A percentile compares a stretch with the other conserved stretches of the same genome.
Conservation (phyloP, 1,140 invertebrate genomes). For the Lucilia cuprina region DNA sequence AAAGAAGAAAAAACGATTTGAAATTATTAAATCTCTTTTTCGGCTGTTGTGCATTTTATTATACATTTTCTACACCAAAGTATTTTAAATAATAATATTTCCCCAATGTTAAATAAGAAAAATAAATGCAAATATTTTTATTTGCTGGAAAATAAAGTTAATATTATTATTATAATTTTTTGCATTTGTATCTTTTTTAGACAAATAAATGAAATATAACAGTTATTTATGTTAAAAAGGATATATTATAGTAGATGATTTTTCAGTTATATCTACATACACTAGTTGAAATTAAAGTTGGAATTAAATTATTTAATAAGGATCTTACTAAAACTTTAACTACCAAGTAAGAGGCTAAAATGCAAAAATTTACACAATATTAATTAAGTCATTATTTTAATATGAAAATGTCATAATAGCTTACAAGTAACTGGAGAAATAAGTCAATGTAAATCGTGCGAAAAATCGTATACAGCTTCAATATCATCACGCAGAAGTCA, state of each 20-base stretch:
- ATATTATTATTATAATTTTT: background rate
- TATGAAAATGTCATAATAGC: too few species aligned
- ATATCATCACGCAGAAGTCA: too few species aligned
- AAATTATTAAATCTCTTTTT: background rate
- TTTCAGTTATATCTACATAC: background rate
- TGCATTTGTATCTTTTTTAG: background rate
- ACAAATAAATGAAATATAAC: background rate
- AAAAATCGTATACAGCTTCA: too few species aligned
- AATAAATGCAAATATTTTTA: constrained; percentile 7
- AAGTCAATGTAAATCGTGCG: too few species aligned
- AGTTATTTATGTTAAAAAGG: background rate
- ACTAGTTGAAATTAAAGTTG: background rate
- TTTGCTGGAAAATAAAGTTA: background rate
- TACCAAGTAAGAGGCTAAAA: too few species aligned
- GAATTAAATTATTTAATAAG: too few species aligned
- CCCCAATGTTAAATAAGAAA: constrained; percentile 11
- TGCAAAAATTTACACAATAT: too few species aligned
- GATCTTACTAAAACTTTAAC: too few species aligned
- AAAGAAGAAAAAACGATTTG: background rate
- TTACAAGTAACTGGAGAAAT: too few species aligned
- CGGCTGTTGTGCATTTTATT: background rate
- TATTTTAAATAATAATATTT: constrained; percentile 5
- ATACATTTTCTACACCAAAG: background rate
- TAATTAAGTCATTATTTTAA: too few species aligned
- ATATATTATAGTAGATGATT: background rate